A percentile compares a stretch with the other conserved stretches of the same genome.
These are phyloP conservation scores for Porites rus DNA, from an alignment of 92 coral and sea anemone genomes.

Conservation along the genomic window DNA sequence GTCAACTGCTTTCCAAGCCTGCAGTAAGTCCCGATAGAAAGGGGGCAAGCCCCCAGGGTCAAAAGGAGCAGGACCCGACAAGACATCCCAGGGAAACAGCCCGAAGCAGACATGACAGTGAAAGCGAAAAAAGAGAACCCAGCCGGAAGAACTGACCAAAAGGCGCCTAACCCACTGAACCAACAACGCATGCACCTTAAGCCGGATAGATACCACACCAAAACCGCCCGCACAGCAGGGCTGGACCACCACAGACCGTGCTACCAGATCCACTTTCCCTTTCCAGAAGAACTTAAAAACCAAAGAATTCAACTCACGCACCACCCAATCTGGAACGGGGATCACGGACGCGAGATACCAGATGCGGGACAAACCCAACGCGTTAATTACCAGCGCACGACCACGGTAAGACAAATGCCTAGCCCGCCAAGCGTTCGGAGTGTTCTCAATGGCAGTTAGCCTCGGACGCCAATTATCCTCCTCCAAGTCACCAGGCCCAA, in stretches of 20 bases:
- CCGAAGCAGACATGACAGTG: not conserved
- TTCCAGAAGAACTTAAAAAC: not conserved
- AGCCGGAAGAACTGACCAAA: not conserved
- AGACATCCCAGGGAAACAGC: not conserved
- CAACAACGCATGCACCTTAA: not conserved
- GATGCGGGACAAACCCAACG: no score
- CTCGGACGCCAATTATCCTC: constrained; percentile 12
- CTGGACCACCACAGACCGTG: not conserved
- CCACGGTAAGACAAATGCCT: no score
- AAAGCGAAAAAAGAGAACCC: not conserved
- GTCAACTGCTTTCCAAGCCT: not conserved
- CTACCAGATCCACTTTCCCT: not conserved
- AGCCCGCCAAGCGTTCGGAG: no score
- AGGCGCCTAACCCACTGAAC: constrained; percentile 2
- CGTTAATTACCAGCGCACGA: no score
- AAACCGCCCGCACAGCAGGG: not conserved
- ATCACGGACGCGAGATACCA: no score
- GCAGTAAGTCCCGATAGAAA: not conserved
- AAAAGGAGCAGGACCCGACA: not conserved
- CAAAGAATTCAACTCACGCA: no score
- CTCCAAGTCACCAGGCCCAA: not conserved
- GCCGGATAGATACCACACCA: not conserved
- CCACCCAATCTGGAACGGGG: no score
- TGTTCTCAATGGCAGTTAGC: not conserved
- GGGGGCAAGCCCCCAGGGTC: not conserved